Evolutionary conservation across 2,797 vertebrate genomes (phyloP).

Genomic region (Channa striata): DNA sequence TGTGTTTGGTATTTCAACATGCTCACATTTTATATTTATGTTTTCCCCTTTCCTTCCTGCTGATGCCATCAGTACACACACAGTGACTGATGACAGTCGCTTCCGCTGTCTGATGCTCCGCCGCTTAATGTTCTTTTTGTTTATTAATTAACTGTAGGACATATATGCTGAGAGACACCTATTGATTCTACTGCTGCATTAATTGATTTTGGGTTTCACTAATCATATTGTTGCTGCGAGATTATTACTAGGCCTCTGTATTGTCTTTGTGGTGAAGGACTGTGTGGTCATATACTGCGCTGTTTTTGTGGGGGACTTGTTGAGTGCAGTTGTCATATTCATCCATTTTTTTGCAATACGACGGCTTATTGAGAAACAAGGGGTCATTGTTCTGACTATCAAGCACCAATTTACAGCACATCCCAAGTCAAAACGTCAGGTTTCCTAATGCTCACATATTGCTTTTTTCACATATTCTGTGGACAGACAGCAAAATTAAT

Average conservation of each 20-base stretch:
- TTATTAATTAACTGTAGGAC: conserved; percentile 85
- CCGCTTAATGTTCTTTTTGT: conserved; percentile 78
- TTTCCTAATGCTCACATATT: no score
- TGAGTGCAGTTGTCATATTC: conserved; percentile 35
- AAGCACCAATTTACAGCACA: neutral
- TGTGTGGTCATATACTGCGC: conserved; percentile 43
- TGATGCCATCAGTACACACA: conserved; percentile 79
- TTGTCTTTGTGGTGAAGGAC: conserved; percentile 49
- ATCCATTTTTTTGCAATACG: conserved; percentile 22
- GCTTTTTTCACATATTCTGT: no score
- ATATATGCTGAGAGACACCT: conserved; percentile 83
- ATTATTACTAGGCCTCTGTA: conserved; percentile 67
- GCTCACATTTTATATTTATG: conserved; percentile 71
- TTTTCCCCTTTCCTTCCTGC: conserved; percentile 71
- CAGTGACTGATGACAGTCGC: conserved; percentile 80
- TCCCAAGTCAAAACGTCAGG: neutral
- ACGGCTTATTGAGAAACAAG: conserved; percentile 6
- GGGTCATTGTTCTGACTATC: neutral
- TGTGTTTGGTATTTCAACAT: conserved; percentile 58
- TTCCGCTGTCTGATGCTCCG: conserved; percentile 77
- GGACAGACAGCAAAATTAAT: no score
- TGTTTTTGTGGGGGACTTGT: conserved; percentile 38
- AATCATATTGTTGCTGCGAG: conserved; percentile 82
- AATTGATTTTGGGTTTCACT: conserved; percentile 84
- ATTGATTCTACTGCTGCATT: conserved; percentile 81